Base-by-base conservation (phyloP, 1,140 invertebrate genomes). In the Hesperophylax magnus region DNA sequence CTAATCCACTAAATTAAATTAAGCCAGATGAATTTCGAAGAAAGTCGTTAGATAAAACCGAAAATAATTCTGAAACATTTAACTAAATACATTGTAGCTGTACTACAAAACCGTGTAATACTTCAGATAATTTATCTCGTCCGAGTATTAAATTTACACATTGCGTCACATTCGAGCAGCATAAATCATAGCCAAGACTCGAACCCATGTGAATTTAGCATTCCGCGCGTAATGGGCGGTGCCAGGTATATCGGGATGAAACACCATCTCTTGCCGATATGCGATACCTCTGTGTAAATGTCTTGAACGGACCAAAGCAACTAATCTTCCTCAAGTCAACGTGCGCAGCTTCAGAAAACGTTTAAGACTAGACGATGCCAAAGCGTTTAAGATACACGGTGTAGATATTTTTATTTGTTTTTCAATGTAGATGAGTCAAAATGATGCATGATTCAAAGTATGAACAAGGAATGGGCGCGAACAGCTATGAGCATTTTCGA, bases 111-210 rank as follows among this genome's bases (percentile, higher is more conserved):
- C 39, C 9, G 3, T 14, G 39, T 47, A 47, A 14, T 47, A 14
- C 39, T 47, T 47, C 39, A 47, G 39, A 47, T 47, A 47, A 47
- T 47, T 47, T 47, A 47, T 47, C 14, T 47, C 39, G 39, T 47
- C 8, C 39, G 11, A 47, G 39, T 47, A 47, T 47, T 27, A 27
- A 27, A 27, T 27, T 47, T 14, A 3, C 39, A 47, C 9, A 72
- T 53, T 53, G 53, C 20, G 67, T 22, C 24, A 17, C 20, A 31
- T 20, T 14, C 67, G 18, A 52, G 39, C 9, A 17, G 20, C 63
- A 65, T 65, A 27, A 65, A 24, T 65, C 63, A 65, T 65, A 65
- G 63, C 63, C 63, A 65, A 65, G 27, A 65, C 63, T 65, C 24
- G 27, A 22, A 65, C 15, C 20, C 63, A 31, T 65, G 14, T 31